These are phyloP conservation scores for Prinia subflava DNA, from an alignment of 2,113 vertebrate genomes.

Conservation along the genomic window DNA sequence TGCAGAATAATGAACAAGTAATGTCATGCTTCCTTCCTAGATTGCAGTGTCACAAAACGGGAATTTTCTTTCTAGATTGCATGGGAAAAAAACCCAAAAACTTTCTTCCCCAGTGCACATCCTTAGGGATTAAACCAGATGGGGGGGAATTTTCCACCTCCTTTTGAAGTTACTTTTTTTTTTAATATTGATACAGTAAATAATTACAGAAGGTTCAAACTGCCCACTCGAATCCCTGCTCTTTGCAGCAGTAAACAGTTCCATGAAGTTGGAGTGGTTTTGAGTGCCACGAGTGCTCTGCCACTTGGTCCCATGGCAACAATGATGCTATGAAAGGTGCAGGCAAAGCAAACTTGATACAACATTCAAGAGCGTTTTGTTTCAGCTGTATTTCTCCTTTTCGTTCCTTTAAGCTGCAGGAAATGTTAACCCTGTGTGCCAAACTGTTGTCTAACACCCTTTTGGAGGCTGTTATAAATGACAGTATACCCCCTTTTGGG, in stretches of 20 bases:
- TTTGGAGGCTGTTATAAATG: background rate
- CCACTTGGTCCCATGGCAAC: constrained; percentile 7
- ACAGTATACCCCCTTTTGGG: background rate
- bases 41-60: background rate
- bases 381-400: background rate
- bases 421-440: background rate
- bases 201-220: background rate
- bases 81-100: background rate
- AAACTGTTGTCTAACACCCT: background rate
- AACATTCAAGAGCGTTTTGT: background rate
- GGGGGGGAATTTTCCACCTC: background rate
- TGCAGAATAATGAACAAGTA: constrained; percentile 22
- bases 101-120: background rate
- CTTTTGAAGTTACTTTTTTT: background rate
- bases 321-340: background rate
- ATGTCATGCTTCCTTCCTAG: background rate
- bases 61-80: background rate
- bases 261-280: background rate
- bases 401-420: background rate
- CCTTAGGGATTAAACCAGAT: background rate
- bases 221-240: background rate
- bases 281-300: background rate
- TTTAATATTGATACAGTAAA: background rate
- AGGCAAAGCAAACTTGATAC: background rate
- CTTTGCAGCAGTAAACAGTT: background rate